Base-by-base conservation (phyloP, 2,113 vertebrate species). In the Passer montanus region DNA sequence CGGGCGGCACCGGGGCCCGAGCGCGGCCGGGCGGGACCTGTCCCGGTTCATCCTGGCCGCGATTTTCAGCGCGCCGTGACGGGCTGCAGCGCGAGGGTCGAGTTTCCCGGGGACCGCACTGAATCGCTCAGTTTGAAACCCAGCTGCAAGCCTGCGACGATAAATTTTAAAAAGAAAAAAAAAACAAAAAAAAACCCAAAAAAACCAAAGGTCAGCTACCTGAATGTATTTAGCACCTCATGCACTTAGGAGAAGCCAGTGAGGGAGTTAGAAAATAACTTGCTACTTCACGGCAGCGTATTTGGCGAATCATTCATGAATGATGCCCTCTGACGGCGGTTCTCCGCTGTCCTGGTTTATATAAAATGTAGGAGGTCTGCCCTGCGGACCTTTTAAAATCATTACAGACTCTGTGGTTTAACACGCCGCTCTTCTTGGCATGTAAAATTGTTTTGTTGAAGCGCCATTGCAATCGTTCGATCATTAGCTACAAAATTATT, bases 261-360 rank as follows among this genome's bases (percentile, higher is more conserved):
- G 31, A 55, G 69, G 81, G 91, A 96, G 75, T 91, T 92, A 50
- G 58, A 27, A 69, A 53, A 60, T 62, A 93, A 87, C 84, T 95
- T 72, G 72, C 39, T 35, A 30, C 74, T 68, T 46, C 39, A 46
- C 31, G 13, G 19, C 55, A 64, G 33, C 11, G 8, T 67, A 28
- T 87, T 58, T 70, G 59, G 84, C 49, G 49, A 75, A 92, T 72
- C 33, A 24, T 66, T 93, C 81, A 59, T 62, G 93, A 95, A 69
- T 17, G 75, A 68, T 84, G 66, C 89, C 84, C 82, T 94, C 56
- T 96, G 84, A 76, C 20, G 86, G 79, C 50, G 43, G 63, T 43
- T 88, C 81, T 84, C 56, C 3, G 73, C 64, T 72, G 68, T 93
- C 88, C 77, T 58, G 64, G 10, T 77, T 74, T 67, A 33, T 37